phyloP scores from a whole-genome alignment of 2,113 vertebrate genomes.

The Limnothrissa miodon region DNA sequence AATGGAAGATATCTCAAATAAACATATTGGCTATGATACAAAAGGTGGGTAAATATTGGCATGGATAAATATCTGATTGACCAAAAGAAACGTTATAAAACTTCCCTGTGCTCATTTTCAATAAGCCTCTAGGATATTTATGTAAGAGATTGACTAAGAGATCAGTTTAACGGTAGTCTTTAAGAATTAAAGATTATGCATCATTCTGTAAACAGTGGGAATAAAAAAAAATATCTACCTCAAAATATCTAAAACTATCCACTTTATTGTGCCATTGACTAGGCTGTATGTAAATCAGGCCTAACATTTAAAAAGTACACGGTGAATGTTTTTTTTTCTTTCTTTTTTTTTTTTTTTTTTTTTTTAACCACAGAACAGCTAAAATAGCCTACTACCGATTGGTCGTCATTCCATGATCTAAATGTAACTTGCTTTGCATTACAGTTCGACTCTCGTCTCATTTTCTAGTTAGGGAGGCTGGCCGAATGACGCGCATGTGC shows the following conservation, averaged over 20 bases:
- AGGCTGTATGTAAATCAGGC: not conserved
- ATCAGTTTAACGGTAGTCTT: too few species aligned
- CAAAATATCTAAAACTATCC: too few species aligned
- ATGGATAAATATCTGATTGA: not conserved
- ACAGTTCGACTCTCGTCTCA: slow-evolving; percentile 27
- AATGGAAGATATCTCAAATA: too few species aligned
- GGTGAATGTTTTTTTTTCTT: not conserved
- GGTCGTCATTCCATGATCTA: not conserved
- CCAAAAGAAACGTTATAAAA: not conserved
- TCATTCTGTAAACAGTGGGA: not conserved
- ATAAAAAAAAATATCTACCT: not conserved
- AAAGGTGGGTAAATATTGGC: not conserved
- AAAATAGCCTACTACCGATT: not conserved
- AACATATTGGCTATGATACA: not conserved
- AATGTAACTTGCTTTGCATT: slow-evolving; percentile 34
- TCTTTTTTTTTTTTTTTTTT: too few species aligned
- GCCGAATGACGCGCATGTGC: slow-evolving; percentile 65
- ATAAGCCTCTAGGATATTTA: not conserved
- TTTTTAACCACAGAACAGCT: not conserved
- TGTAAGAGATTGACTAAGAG: not conserved
- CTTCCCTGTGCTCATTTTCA: not conserved
- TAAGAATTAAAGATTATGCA: too few species aligned
- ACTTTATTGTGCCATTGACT: not conserved
- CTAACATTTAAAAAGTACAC: not conserved
- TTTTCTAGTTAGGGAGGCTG: slow-evolving; percentile 55